A percentile compares a stretch with the other conserved stretches of the same genome.
Conservation (phyloP, 1,140 invertebrate species). For the Lycorma delicatula region DNA sequence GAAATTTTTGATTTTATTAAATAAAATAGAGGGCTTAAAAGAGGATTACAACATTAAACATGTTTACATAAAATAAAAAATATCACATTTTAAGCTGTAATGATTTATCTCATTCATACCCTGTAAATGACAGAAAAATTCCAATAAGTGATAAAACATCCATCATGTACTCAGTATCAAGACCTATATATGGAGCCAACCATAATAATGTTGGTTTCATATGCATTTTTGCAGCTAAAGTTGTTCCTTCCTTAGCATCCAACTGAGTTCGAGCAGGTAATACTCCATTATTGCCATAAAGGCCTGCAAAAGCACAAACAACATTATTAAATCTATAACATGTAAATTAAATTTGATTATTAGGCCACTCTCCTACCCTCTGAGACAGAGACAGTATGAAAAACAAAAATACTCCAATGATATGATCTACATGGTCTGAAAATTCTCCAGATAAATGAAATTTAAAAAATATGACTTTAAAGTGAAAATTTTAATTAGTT, state of each 20-base stretch:
- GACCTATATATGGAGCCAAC: conserved; percentile 54
- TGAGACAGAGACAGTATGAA: neutral
- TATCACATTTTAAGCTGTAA: no score
- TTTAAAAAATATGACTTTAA: no score
- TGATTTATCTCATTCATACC: no score
- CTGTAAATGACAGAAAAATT: conserved; percentile 52
- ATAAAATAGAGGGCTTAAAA: no score
- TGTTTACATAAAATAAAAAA: no score
- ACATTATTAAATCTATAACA: neutral
- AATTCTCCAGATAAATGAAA: no score
- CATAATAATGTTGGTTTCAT: conserved; percentile 63
- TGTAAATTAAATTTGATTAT: conserved; percentile 10
- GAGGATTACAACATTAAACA: no score
- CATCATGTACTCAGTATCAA: conserved; percentile 59
- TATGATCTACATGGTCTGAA: no score
- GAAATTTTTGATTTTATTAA: no score
- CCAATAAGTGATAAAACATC: conserved; percentile 62
- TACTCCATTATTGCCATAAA: conserved; percentile 74
- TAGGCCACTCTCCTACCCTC: neutral
- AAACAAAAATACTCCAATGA: neutral
- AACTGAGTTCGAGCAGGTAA: conserved; percentile 58
- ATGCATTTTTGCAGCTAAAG: conserved; percentile 37
- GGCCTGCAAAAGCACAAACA: conserved; percentile 43
- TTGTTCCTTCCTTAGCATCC: conserved; percentile 25
- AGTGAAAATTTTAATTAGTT: no score